Evolutionary conservation across 30 jellyfish, hydroid and myxozoan genomes (phyloP).

Genomic region (Aurelia coerulea): DNA sequence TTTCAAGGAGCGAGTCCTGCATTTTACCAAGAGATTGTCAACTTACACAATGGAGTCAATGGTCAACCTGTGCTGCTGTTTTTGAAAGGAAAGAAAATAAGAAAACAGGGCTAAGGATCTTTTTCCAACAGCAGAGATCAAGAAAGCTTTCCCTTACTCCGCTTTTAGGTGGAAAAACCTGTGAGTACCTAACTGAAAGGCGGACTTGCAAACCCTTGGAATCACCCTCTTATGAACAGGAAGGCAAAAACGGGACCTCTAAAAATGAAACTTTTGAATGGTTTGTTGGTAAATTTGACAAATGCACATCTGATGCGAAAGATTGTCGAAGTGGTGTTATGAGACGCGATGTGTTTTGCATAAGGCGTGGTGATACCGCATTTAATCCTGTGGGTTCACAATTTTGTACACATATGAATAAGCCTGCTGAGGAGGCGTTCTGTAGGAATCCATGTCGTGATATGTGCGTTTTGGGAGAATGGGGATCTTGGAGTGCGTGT

Average conservation of each 20-base stretch:
- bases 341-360: constrained; percentile 66
- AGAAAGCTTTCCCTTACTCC: constrained; percentile 17
- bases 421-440: constrained; percentile 52
- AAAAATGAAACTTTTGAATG: constrained; percentile 26
- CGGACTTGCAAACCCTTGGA: constrained; percentile 28
- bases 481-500: constrained; percentile 77
- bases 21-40: constrained; percentile 58
- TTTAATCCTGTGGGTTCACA: constrained; percentile 57
- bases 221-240: constrained; percentile 4
- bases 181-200: constrained; percentile 46
- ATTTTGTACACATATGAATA: constrained; percentile 36
- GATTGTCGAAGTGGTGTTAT: constrained; percentile 63
- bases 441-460: constrained; percentile 50
- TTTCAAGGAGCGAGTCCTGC: constrained; percentile 33
- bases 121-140: constrained; percentile 26
- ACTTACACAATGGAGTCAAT: constrained; percentile 46
- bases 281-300: constrained; percentile 39
- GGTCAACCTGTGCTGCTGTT: constrained; percentile 49
- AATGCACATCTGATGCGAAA: constrained; percentile 29
- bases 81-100: not conserved
- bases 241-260: not conserved
- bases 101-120: not conserved
- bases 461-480: constrained; percentile 64
- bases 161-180: constrained; percentile 20
- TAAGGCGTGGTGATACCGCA: constrained; percentile 50